phyloP scores from a whole-genome alignment of 2,113 vertebrate genomes.

The Forbesichthys papilliferus region DNA sequence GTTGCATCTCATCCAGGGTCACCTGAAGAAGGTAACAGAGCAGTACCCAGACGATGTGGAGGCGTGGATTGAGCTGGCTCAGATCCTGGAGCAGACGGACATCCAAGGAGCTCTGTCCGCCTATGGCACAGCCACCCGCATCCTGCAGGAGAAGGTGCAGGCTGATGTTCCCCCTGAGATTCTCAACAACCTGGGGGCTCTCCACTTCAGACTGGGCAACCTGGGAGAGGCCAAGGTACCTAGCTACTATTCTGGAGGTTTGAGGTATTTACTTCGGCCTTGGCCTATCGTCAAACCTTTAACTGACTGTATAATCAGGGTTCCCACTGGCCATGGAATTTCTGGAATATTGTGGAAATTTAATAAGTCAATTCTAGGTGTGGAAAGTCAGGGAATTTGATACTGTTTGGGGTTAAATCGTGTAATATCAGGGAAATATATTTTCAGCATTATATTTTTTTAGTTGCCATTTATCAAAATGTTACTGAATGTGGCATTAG shows the following conservation, averaged over 20 bases:
- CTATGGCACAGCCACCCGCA: conserved; percentile 96
- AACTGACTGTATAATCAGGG: too few relatives aligned
- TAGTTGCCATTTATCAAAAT: too few relatives aligned
- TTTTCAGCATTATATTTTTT: too few relatives aligned
- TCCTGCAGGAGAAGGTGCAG: conserved; percentile 98
- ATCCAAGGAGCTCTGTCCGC: conserved; percentile 97
- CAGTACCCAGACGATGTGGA: conserved; percentile 98
- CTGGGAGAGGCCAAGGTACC: conserved; percentile 94
- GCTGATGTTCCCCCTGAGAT: conserved; percentile 98
- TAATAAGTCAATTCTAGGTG: too few relatives aligned
- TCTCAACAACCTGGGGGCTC: conserved; percentile 95
- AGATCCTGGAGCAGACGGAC: conserved; percentile 97
- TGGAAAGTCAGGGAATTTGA: too few relatives aligned
- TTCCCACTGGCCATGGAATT: too few relatives aligned
- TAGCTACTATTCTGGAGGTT: background rate
- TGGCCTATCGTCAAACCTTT: background rate
- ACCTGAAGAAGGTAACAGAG: conserved; percentile 97
- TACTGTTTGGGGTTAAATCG: too few relatives aligned
- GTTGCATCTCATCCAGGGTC: conserved; percentile 78
- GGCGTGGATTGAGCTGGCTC: conserved; percentile 97
- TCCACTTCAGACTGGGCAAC: conserved; percentile 97
- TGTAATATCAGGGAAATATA: too few relatives aligned
- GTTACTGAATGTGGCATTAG: too few relatives aligned
- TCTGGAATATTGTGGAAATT: too few relatives aligned
- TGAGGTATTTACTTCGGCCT: background rate